phyloP scores from a whole-genome alignment of 1,140 invertebrate species.

The Phortica variegata region DNA sequence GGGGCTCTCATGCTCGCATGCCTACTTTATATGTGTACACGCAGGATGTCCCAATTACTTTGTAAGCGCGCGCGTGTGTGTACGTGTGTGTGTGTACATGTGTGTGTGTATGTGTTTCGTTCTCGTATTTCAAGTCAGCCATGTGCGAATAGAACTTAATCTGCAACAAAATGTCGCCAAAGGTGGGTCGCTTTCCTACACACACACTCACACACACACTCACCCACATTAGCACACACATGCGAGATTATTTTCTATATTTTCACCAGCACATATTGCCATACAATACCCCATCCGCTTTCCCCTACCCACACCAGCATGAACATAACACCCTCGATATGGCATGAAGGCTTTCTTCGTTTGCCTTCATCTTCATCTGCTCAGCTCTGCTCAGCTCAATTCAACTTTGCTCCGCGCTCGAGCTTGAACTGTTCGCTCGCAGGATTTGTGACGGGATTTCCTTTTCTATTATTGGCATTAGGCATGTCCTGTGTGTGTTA shows the following conservation, averaged over 20 bases:
- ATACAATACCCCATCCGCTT: too few species aligned
- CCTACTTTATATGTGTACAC: conserved; percentile 54
- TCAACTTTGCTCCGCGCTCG: conserved; percentile 23
- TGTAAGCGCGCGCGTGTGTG: conserved; percentile 22
- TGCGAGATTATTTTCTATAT: conserved; percentile 52
- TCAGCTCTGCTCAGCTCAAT: too few species aligned
- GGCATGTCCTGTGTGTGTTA: conserved; percentile 58
- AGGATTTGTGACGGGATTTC: conserved; percentile 58
- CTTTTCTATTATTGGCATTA: conserved; percentile 58
- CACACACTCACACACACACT: background rate
- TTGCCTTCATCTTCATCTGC: too few species aligned
- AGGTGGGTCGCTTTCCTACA: conserved; percentile 35
- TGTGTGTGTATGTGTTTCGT: conserved; percentile 20
- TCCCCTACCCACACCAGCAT: too few species aligned
- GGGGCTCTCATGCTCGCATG: conserved; percentile 5
- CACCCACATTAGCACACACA: conserved; percentile 13
- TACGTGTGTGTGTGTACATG: background rate
- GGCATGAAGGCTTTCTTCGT: too few species aligned
- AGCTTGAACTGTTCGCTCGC: conserved; percentile 22
- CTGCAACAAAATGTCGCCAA: conserved; percentile 57
- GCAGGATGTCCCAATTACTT: conserved; percentile 54
- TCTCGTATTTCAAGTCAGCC: conserved; percentile 57
- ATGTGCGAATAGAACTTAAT: conserved; percentile 58
- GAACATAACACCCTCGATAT: too few species aligned
- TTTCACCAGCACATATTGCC: too few species aligned